These are phyloP conservation scores for Marisa cornuarietis DNA, from an alignment of 1,140 invertebrate genomes.

Conservation along the genomic window DNA sequence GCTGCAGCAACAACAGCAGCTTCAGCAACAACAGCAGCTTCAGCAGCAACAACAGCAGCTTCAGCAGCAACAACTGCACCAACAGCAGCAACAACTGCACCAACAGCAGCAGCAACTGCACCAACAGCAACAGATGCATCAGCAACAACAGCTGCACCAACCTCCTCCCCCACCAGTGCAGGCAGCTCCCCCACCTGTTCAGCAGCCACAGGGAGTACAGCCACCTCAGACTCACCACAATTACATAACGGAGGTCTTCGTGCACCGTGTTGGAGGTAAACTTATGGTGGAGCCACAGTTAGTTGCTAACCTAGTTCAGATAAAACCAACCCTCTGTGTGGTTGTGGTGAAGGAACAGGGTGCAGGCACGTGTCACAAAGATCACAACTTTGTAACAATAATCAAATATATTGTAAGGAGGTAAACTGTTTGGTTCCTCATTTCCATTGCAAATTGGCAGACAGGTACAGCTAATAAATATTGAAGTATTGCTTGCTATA, in stretches of 20 bases:
- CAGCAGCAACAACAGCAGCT: conserved; percentile 24
- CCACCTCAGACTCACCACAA: conserved; percentile 45
- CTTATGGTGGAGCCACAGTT: not conserved
- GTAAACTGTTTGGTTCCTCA: too few relatives aligned
- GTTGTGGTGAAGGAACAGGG: too few relatives aligned
- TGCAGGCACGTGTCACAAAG: too few relatives aligned
- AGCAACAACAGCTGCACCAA: conserved; percentile 17
- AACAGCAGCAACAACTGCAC: conserved; percentile 25
- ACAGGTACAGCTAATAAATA: too few relatives aligned
- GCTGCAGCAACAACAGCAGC: conserved; percentile 25
- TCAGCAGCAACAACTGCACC: too few relatives aligned
- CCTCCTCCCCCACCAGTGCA: conserved; percentile 10
- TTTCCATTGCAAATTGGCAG: too few relatives aligned
- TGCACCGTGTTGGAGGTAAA: conserved; percentile 49
- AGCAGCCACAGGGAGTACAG: conserved; percentile 33
- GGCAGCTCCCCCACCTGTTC: conserved; percentile 26
- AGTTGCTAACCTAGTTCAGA: too few relatives aligned
- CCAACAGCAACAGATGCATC: conserved; percentile 17
- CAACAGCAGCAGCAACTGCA: conserved; percentile 24
- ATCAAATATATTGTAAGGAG: too few relatives aligned
- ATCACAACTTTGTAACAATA: too few relatives aligned
- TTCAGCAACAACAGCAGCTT: conserved; percentile 13
- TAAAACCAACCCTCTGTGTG: too few relatives aligned
- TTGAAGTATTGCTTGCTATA: too few relatives aligned
- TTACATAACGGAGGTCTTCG: conserved; percentile 61